Base-by-base conservation (phyloP, 1,140 invertebrate species). In the Acromyrmex heyeri region DNA sequence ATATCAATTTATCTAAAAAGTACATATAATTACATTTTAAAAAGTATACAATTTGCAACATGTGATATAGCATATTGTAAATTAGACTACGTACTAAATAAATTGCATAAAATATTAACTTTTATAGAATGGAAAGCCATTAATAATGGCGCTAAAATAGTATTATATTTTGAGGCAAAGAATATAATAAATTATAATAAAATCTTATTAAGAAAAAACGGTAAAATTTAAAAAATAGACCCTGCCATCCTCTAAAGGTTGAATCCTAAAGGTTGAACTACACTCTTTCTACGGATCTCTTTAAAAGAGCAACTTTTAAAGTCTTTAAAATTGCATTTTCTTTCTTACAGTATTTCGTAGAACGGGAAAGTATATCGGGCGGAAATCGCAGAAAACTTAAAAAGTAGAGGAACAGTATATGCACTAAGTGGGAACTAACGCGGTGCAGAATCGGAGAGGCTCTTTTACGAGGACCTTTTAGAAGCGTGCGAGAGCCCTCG, bases 371-470 rank as follows among this genome's bases (percentile, higher is more conserved):
- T 67, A 34, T 38, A 61, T 55, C 79, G 55, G 4, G n/a, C 38
- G 30, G 69, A 73, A 57, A 73, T 75, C 69, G 57, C 55, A 16
- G 55, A 30, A 82, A 82, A 57, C 21, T 55, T 30, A 44, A 73
- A 73, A 61, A 48, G 18, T 48, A 61, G 65, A 57, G 30, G 38
- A 50, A 69, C 69, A 14, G 24, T 59, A 14, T 34, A 34, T 34
- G 16, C 50, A 61, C 79, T 75, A 75, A 83, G 69, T 83, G n/a
- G 53, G 38, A 61, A 75, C 69, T 75, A 83, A 83, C 79, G 44
- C 27, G 27, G 21, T 38, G 38, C 27, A 62, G 79, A 73, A 61
- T 48, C 69, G 79, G 38, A 75, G 79, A 48, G 30, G 27, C 69
- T 83, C 69, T 83, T 75, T 83, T 75, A 75, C 55, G 38, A 62